Evolutionary conservation across 1,140 invertebrate genomes (phyloP).

Genomic region (Lepidostoma basale): DNA sequence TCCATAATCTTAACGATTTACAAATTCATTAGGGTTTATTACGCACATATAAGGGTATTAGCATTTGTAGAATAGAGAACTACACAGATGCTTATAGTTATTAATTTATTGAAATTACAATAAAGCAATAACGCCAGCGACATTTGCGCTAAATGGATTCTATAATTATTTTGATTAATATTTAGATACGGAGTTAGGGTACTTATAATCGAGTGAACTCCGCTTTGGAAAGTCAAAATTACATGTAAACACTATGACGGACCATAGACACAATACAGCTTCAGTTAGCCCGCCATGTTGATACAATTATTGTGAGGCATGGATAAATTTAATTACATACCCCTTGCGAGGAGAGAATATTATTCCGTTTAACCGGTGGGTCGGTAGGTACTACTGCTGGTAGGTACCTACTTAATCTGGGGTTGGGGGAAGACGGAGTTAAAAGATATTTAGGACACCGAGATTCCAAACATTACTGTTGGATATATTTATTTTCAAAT

Average conservation of each 20-base stretch:
- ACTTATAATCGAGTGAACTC: not conserved
- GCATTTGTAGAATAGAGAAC: no score
- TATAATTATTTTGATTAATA: not conserved
- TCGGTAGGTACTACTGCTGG: not conserved
- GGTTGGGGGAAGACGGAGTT: constrained; percentile 3
- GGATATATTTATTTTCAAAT: no score
- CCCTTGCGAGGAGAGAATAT: constrained; percentile 14
- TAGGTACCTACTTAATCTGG: no score
- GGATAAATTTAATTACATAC: constrained; percentile 41
- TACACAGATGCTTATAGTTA: no score
- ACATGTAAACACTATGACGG: not conserved
- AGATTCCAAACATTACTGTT: no score
- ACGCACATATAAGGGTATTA: no score
- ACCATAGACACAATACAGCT: not conserved
- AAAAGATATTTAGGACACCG: not conserved
- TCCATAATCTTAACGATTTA: no score
- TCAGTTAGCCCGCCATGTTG: not conserved
- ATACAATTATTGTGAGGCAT: constrained; percentile 39
- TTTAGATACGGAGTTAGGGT: not conserved
- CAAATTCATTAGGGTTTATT: no score
- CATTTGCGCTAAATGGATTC: no score
- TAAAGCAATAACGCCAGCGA: no score
- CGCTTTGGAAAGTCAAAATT: not conserved
- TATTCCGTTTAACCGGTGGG: not conserved
- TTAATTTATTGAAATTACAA: no score